A percentile compares a stretch with the other conserved stretches of the same genome.
These are phyloP conservation scores for Myrmecobius fasciatus DNA, from an alignment of 2,113 vertebrate species.

Conservation along the genomic window DNA sequence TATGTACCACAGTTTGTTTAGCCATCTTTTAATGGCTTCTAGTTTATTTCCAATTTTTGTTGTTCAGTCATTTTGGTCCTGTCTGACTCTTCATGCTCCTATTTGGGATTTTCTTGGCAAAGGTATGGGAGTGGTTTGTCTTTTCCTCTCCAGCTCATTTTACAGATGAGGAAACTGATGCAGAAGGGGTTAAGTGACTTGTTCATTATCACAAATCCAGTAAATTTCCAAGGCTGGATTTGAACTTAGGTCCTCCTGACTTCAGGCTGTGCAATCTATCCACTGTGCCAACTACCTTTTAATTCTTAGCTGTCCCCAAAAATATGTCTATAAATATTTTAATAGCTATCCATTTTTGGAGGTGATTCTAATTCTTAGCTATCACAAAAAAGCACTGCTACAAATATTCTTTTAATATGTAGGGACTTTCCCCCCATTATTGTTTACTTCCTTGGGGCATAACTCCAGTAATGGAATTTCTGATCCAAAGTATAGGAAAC, in stretches of 20 bases:
- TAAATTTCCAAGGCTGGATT: neutral
- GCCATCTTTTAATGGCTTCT: too few relatives aligned
- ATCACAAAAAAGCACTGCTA: neutral
- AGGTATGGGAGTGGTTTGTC: neutral
- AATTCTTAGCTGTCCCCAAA: neutral
- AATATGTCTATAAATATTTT: too few relatives aligned
- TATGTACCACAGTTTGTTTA: too few relatives aligned
- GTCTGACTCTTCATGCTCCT: neutral
- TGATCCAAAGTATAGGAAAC: neutral
- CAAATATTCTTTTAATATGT: neutral
- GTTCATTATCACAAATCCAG: neutral
- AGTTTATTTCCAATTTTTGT: too few relatives aligned
- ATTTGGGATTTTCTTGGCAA: neutral
- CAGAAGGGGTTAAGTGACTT: neutral
- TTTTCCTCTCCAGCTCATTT: neutral
- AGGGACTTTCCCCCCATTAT: neutral
- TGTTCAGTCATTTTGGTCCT: neutral
- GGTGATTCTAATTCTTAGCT: neutral
- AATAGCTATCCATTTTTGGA: too few relatives aligned
- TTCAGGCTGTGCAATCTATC: neutral
- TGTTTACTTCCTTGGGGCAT: neutral
- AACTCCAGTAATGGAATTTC: neutral
- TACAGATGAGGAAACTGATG: neutral
- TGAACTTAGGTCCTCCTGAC: neutral
- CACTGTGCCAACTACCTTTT: neutral